phyloP scores from a whole-genome alignment of 1,140 invertebrate genomes.

The Zophobas morio region DNA sequence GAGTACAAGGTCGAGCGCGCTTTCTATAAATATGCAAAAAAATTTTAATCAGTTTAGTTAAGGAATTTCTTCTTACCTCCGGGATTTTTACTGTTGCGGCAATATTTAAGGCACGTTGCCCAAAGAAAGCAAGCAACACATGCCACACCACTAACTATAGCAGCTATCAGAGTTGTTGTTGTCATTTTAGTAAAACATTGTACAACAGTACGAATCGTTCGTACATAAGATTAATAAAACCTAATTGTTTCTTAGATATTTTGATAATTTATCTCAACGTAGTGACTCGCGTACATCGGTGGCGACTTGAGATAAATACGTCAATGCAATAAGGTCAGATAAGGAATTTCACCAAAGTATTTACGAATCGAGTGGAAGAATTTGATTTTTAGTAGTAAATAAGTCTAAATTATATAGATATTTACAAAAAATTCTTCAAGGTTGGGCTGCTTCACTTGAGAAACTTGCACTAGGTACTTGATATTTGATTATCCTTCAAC shows the following conservation, averaged over 20 bases:
- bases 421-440: too few species aligned
- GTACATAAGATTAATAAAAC: not conserved
- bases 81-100: slow-evolving; percentile 1
- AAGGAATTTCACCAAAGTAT: not conserved
- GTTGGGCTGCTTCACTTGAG: too few species aligned
- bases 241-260: not conserved
- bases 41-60: slow-evolving; percentile 1
- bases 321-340: slow-evolving; percentile 7
- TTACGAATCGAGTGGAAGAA: not conserved
- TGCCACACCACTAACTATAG: slow-evolving; percentile 2
- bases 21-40: slow-evolving; percentile 7
- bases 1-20: slow-evolving; percentile 10
- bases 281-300: not conserved
- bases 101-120: slow-evolving; percentile 14
- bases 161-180: slow-evolving; percentile 31
- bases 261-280: not conserved
- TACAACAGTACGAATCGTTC: not conserved
- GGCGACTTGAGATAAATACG: slow-evolving; percentile 10
- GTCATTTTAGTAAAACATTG: slow-evolving; percentile 11
- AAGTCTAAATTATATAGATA: too few species aligned
- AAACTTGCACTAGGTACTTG: too few species aligned
- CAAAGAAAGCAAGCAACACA: slow-evolving; percentile 28
- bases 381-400: not conserved
- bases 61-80: slow-evolving; percentile 9
- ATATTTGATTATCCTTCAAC: too few species aligned